A percentile compares a stretch with the other conserved stretches of the same genome.
Evolutionary conservation across 2,797 vertebrate genomes (phyloP).

Genomic region (Liparis tanakae): DNA sequence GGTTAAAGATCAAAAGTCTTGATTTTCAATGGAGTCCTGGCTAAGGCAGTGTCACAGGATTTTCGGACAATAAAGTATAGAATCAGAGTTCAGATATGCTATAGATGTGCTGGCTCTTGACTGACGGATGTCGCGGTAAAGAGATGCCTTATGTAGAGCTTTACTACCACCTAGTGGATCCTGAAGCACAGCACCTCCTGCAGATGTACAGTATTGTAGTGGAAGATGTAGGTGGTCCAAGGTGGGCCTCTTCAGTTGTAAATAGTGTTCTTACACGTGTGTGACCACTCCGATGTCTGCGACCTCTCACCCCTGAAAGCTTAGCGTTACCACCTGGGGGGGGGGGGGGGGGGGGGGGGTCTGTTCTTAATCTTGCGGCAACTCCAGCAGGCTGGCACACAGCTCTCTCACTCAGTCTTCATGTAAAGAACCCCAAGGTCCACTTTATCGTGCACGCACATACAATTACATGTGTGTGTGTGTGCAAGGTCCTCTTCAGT

Average conservation of each 20-base stretch:
- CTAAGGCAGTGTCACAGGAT: background rate
- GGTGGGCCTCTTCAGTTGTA: constrained; percentile 75
- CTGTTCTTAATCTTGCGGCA: constrained; percentile 74
- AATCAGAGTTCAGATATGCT: constrained; percentile 38
- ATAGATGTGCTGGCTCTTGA: constrained; percentile 18
- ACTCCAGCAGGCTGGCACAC: constrained; percentile 55
- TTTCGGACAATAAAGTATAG: background rate
- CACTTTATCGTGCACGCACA: constrained; percentile 23
- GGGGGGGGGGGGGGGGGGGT: constrained; percentile 35
- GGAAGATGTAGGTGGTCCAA: constrained; percentile 74
- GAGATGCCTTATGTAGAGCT: constrained; percentile 25
- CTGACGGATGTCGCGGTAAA: constrained; percentile 5
- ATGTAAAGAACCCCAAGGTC: constrained; percentile 57
- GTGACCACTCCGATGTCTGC: constrained; percentile 71
- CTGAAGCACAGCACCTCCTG: constrained; percentile 16
- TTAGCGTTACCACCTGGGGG: constrained; percentile 73
- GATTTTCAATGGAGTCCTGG: background rate
- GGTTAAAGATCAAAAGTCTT: background rate
- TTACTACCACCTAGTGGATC: constrained; percentile 72
- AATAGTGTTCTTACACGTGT: constrained; percentile 78
- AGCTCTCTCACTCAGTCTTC: constrained; percentile 48
- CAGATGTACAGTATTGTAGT: constrained; percentile 22
- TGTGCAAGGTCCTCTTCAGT: constrained; percentile 8
- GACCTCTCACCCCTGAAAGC: constrained; percentile 70
- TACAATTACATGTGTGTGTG: constrained; percentile 12